Conservation (phyloP, 2,113 vertebrate species). For the Stegastes partitus region DNA sequence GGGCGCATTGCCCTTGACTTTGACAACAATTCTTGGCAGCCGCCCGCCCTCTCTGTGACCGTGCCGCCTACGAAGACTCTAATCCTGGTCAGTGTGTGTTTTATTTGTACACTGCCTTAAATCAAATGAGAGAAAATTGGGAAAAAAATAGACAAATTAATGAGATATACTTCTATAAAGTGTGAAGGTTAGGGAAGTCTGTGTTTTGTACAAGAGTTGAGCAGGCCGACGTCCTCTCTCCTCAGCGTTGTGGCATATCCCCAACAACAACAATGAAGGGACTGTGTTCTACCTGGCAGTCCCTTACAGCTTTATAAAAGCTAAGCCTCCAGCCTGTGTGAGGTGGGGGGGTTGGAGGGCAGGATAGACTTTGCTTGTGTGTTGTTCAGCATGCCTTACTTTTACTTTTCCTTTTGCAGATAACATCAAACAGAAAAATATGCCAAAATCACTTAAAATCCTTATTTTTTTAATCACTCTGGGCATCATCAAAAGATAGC, state of each 20-base stretch:
- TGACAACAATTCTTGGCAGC: conserved; percentile 78
- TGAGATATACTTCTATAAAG: not conserved
- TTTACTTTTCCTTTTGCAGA: conserved; percentile 18
- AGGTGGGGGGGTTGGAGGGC: not conserved
- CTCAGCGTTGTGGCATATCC: conserved; percentile 48
- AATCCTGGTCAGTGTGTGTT: conserved; percentile 85
- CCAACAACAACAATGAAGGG: conserved; percentile 65
- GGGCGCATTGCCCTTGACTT: conserved; percentile 87
- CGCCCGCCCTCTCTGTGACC: conserved; percentile 85
- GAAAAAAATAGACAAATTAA: not conserved
- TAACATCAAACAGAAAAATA: conserved; percentile 10
- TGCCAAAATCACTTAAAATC: not conserved
- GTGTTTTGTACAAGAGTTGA: conserved; percentile 26
- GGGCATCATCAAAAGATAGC: not conserved
- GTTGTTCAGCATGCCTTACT: conserved; percentile 19
- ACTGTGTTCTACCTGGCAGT: conserved; percentile 70
- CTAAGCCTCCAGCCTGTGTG: conserved; percentile 24
- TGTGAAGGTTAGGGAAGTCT: conserved; percentile 1
- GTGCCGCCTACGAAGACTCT: conserved; percentile 88
- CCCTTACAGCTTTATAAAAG: conserved; percentile 49
- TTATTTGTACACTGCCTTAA: not conserved
- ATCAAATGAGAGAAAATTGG: not conserved
- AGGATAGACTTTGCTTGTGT: conserved; percentile 21
- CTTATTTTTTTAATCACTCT: conserved; percentile 5
- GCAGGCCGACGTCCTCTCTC: conserved; percentile 38